Evolutionary conservation across 1,140 invertebrate species (phyloP), one percentile per base, ranked within the genome.

Genomic region (Lycorma delicatula): DNA sequence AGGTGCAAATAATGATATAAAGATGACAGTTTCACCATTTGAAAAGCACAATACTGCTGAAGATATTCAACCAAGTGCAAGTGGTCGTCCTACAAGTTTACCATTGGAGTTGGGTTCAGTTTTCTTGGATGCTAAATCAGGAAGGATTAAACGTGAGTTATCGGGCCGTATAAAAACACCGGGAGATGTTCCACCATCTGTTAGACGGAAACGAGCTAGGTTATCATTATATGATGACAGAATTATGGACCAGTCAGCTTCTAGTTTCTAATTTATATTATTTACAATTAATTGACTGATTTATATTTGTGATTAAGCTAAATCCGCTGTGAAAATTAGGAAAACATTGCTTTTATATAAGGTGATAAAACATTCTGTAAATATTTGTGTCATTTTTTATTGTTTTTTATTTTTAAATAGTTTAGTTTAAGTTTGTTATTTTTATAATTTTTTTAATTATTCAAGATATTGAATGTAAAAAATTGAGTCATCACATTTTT

Each of bases 141-240:
- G 23, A 22, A 5, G 1, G 6, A 22, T 44, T 16, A 44, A 9
- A 16, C 6, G 84, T 58, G 83, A 87, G 70, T 83, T 86, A 0
- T 81, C 83, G 46, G 79, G 79, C 26, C 76, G 87, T 53, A 83
- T 91, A 1, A 91, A 91, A 70, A 91, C 89, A 0, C 88, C 89
- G 0, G 84, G 87, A 0, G 85, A 87, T 68, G 77, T 91, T 1
- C 87, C 88, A 4, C 82, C 85, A 0, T 86, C 85, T 0, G 82
- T 87, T 2, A 65, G 86, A 11, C 79, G 81, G 62, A 80, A 83
- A 13, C 68, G 73, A 26, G 74, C 75, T 11, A 77, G 89, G 57
- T 81, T 92, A 62, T 91, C 89, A 13, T 70, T 92, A 2, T 92
- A 91, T 67, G 89, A 92, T 66, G 90, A 93, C 66, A 75, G 89